Evolutionary conservation across 1,140 invertebrate genomes (phyloP).

Genomic region (Drosophila mojavensis): DNA sequence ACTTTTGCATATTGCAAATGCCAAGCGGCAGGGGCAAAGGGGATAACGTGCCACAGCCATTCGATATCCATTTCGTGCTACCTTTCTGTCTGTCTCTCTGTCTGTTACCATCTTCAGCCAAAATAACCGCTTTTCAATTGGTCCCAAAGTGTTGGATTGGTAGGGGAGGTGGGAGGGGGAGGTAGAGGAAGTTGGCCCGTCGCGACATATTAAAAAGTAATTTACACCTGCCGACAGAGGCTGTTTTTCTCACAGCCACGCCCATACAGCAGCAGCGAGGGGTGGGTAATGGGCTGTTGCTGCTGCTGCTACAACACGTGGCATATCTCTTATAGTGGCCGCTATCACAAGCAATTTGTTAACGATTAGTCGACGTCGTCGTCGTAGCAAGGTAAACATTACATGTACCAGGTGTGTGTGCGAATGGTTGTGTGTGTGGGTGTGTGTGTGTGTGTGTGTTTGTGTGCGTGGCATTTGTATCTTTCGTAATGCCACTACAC

Average conservation of each 20-base stretch:
- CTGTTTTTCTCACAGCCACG: conserved; percentile 63
- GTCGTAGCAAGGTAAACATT: conserved; percentile 29
- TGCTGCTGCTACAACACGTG: not conserved
- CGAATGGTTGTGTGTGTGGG: not conserved
- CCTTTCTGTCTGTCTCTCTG: not conserved
- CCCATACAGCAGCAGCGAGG: conserved; percentile 4
- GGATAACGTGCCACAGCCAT: conserved; percentile 15
- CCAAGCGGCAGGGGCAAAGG: conserved; percentile 7
- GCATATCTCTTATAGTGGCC: conserved; percentile 46
- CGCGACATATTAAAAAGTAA: conserved; percentile 73
- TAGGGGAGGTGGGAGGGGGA: conserved; percentile 35
- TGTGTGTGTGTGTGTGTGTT: not conserved
- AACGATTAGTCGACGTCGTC: conserved; percentile 63
- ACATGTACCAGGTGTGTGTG: not conserved
- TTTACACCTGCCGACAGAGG: conserved; percentile 68
- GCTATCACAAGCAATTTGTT: conserved; percentile 76
- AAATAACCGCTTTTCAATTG: conserved; percentile 14
- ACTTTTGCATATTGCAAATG: conserved; percentile 52
- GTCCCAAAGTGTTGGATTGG: conserved; percentile 34
- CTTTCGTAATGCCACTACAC: conserved; percentile 34
- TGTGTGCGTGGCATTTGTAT: conserved; percentile 23
- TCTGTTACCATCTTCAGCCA: not conserved
- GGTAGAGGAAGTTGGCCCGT: conserved; percentile 38
- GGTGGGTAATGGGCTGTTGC: not conserved
- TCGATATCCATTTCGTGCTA: conserved; percentile 31